These are phyloP conservation scores for Drosophila quinaria DNA, from an alignment of 2,888 invertebrate species.

Conservation along the genomic window DNA sequence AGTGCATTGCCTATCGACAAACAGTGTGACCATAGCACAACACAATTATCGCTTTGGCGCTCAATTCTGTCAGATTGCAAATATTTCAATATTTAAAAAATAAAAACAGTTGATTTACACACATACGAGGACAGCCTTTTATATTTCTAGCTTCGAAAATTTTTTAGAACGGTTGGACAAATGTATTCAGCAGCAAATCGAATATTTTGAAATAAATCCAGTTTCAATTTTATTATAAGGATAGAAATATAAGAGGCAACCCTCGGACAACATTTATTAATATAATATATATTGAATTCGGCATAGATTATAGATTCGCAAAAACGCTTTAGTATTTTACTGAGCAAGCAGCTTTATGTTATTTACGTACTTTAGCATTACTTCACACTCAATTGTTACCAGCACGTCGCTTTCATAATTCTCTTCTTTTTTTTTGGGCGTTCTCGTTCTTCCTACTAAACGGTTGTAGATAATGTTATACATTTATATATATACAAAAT, in stretches of 20 bases:
- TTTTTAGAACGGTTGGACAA: no score
- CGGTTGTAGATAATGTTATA: slow-evolving; percentile 65
- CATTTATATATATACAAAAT: slow-evolving; percentile 71
- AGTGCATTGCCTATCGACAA: slow-evolving; percentile 14
- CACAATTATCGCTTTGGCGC: not conserved
- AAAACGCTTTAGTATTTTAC: slow-evolving; percentile 52
- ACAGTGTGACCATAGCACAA: slow-evolving; percentile 37
- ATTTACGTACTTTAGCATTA: slow-evolving; percentile 33
- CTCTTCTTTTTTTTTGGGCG: slow-evolving; percentile 25
- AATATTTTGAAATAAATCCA: no score
- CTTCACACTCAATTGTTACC: slow-evolving; percentile 31
- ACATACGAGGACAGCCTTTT: slow-evolving; percentile 28
- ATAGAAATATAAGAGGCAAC: no score
- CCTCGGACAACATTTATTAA: slow-evolving; percentile 72
- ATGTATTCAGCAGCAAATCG: no score
- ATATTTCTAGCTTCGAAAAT: no score
- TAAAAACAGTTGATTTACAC: slow-evolving; percentile 34
- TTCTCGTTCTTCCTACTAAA: slow-evolving; percentile 32
- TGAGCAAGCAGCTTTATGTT: slow-evolving; percentile 48
- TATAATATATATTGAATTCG: slow-evolving; percentile 71
- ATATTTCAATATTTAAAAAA: slow-evolving; percentile 1
- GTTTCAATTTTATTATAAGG: no score
- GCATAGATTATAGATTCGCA: slow-evolving; percentile 70
- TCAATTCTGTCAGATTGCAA: not conserved
- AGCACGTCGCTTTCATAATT: slow-evolving; percentile 20